A percentile compares a stretch with the other conserved stretches of the same genome.
phyloP scores from a whole-genome alignment of 1,140 invertebrate genomes.

The Aporrectodea caliginosa region DNA sequence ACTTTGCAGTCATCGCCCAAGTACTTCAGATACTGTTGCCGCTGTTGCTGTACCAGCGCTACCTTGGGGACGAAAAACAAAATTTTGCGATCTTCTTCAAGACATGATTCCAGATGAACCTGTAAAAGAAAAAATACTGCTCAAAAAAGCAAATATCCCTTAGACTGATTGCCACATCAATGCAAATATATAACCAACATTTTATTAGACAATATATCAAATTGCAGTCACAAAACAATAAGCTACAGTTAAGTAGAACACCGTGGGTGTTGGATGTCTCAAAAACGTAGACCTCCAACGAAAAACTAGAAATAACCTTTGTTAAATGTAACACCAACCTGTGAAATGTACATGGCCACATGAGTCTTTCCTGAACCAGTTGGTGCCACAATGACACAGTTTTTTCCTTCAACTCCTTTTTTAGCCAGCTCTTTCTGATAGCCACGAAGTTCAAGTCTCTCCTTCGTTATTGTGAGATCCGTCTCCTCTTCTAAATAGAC shows the following conservation, averaged over 20 bases:
- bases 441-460: slow-evolving; percentile 27
- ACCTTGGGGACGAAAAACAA: slow-evolving; percentile 47
- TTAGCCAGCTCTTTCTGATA: slow-evolving; percentile 44
- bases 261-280: too few relatives aligned
- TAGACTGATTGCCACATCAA: too few relatives aligned
- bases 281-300: too few relatives aligned
- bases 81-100: slow-evolving; percentile 35
- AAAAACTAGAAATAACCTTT: too few relatives aligned
- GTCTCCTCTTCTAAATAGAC: background rate
- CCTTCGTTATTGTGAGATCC: background rate
- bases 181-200: too few relatives aligned
- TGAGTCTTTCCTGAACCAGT: slow-evolving; percentile 47
- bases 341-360: slow-evolving; percentile 42
- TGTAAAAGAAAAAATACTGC: too few relatives aligned
- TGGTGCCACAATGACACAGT: slow-evolving; percentile 44
- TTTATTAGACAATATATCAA: too few relatives aligned
- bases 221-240: too few relatives aligned
- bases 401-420: slow-evolving; percentile 37
- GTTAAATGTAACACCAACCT: too few relatives aligned
- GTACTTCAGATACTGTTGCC: slow-evolving; percentile 36
- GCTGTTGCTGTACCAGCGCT: slow-evolving; percentile 47
- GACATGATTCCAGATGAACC: slow-evolving; percentile 38
- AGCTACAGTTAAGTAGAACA: too few relatives aligned
- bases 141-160: too few relatives aligned
- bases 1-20: slow-evolving; percentile 23